Conservation (phyloP, 2,888 invertebrate species). For the Chaetogeoica ovagalla region DNA sequence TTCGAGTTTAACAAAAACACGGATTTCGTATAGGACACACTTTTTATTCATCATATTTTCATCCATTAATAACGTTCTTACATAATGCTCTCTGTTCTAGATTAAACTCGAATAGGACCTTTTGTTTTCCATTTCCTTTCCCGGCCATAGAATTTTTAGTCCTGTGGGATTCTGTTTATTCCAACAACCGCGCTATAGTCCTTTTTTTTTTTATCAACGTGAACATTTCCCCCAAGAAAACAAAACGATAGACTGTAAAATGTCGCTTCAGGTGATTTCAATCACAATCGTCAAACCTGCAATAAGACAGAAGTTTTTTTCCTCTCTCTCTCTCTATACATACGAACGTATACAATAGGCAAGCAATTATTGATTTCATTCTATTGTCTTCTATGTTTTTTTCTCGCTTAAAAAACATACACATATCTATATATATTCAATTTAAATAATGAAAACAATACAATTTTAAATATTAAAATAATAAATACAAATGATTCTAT, state of each 20-base stretch:
- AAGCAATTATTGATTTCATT: background rate
- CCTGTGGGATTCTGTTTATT: constrained; percentile 24
- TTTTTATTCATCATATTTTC: background rate
- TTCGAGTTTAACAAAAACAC: background rate
- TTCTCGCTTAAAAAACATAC: constrained; percentile 4
- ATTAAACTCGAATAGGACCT: constrained; percentile 12
- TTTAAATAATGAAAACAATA: background rate
- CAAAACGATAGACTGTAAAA: constrained; percentile 31
- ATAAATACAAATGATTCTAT: background rate
- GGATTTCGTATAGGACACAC: background rate
- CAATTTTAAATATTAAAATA: too few species aligned
- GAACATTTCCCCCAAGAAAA: constrained; percentile 11
- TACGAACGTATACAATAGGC: background rate
- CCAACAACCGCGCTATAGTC: background rate
- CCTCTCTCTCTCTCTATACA: background rate
- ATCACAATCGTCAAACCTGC: constrained; percentile 25
- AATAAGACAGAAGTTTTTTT: background rate
- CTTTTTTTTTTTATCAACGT: background rate
- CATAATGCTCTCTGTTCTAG: background rate
- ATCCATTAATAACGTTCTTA: constrained; percentile 8
- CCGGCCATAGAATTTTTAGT: background rate
- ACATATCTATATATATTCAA: background rate
- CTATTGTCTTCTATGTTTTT: constrained; percentile 24
- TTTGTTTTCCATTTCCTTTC: background rate
- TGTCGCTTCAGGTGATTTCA: constrained; percentile 34